phyloP scores from a whole-genome alignment of 2,797 vertebrate species.

The Yasuhikotakia modesta region DNA sequence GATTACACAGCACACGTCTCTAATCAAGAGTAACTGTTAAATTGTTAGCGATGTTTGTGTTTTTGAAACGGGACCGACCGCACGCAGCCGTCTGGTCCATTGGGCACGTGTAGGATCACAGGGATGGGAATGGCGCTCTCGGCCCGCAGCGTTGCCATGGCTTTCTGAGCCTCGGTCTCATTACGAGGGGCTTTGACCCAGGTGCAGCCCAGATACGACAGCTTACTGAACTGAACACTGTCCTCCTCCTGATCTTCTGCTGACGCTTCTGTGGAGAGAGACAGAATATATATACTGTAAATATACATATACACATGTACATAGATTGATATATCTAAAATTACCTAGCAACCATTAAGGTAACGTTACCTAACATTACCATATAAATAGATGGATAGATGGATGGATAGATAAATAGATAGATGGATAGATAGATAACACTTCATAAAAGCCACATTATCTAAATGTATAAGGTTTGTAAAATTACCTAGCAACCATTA shows the following conservation, averaged over 20 bases:
- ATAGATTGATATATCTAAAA: too few relatives aligned
- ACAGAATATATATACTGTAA: too few relatives aligned
- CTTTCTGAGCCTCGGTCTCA: slow-evolving; percentile 86
- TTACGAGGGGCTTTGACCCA: slow-evolving; percentile 93
- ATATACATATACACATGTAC: too few relatives aligned
- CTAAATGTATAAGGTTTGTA: not conserved
- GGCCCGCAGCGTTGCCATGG: slow-evolving; percentile 87
- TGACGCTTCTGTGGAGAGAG: slow-evolving; percentile 17
- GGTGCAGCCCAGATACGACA: slow-evolving; percentile 91
- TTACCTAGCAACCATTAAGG: not conserved
- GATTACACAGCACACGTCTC: too few relatives aligned
- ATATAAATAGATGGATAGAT: too few relatives aligned
- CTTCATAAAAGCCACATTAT: too few relatives aligned
- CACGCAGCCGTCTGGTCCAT: slow-evolving; percentile 90
- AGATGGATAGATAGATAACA: too few relatives aligned
- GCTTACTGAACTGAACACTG: slow-evolving; percentile 93
- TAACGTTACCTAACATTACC: too few relatives aligned
- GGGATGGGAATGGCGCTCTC: slow-evolving; percentile 84
- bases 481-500: not conserved
- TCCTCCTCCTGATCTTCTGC: slow-evolving; percentile 82
- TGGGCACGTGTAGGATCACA: slow-evolving; percentile 91
- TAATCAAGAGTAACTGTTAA: too few relatives aligned
- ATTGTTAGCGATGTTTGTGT: too few relatives aligned
- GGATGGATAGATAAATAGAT: too few relatives aligned
- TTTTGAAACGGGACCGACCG: slow-evolving; percentile 75